Percentiles rank a stretch among this genome's conserved stretches.
phyloP scores from a whole-genome alignment of 2,797 vertebrate species.

The Myripristis murdjan region DNA sequence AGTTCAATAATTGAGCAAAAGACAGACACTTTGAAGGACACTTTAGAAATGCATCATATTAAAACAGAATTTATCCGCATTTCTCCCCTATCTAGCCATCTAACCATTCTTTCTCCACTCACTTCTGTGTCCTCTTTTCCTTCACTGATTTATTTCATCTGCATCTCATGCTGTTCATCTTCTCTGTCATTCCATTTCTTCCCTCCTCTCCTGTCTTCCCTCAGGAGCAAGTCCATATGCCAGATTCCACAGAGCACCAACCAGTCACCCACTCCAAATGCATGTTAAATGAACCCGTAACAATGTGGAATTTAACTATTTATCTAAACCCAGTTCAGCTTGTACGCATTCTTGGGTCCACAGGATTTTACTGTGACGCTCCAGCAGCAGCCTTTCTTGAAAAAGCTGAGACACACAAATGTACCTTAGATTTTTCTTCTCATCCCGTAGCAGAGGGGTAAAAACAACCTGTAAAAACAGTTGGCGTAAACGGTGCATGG shows the following conservation, averaged over 20 bases:
- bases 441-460: constrained; percentile 35
- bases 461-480: constrained; percentile 70
- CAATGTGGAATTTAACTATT: constrained; percentile 71
- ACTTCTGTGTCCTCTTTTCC: background rate
- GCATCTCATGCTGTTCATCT: constrained; percentile 17
- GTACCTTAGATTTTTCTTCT: constrained; percentile 11
- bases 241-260: constrained; percentile 60
- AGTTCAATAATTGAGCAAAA: constrained; percentile 42
- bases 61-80: constrained; percentile 3
- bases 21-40: constrained; percentile 37
- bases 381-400: constrained; percentile 28
- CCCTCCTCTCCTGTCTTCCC: constrained; percentile 14
- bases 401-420: constrained; percentile 52
- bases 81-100: constrained; percentile 12
- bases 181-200: constrained; percentile 25
- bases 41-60: constrained; percentile 29
- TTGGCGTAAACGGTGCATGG: constrained; percentile 50
- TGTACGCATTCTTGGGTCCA: constrained; percentile 45
- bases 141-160: constrained; percentile 10
- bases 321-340: constrained; percentile 63
- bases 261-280: constrained; percentile 55
- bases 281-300: constrained; percentile 67
- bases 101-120: background rate
- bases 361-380: constrained; percentile 51
- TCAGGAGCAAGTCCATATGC: constrained; percentile 39